Evolutionary conservation across 2,797 vertebrate species (phyloP).

Genomic region (Aulostomus chinensis): DNA sequence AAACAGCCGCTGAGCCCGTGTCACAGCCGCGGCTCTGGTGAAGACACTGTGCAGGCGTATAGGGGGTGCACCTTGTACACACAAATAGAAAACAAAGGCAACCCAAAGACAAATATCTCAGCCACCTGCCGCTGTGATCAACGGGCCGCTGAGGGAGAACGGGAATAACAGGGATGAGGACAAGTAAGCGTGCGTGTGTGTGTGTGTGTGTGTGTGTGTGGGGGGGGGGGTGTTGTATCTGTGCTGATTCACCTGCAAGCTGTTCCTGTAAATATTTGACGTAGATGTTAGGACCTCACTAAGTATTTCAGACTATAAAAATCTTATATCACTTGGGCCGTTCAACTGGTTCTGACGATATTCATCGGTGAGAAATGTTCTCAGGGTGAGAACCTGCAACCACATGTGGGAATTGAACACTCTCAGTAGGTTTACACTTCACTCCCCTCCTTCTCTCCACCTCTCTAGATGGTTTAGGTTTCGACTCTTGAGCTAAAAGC

Average conservation of each 20-base stretch:
- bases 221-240: constrained; percentile 36
- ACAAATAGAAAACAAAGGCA: constrained; percentile 44
- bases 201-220: no score
- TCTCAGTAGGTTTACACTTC: constrained; percentile 55
- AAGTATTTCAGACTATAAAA: constrained; percentile 68
- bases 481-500: constrained; percentile 72
- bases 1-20: constrained; percentile 56
- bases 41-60: constrained; percentile 11
- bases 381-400: constrained; percentile 49
- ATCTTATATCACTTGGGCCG: constrained; percentile 57
- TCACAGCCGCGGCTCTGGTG: constrained; percentile 46
- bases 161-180: constrained; percentile 55
- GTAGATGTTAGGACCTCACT: constrained; percentile 76
- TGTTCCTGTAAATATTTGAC: constrained; percentile 80
- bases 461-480: constrained; percentile 68
- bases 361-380: constrained; percentile 53
- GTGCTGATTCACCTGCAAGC: constrained; percentile 68
- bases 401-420: constrained; percentile 53
- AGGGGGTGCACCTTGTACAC: constrained; percentile 26
- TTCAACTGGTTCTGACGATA: constrained; percentile 28
- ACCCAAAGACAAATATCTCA: constrained; percentile 42
- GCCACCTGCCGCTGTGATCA: constrained; percentile 48
- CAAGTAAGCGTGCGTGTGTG: no score
- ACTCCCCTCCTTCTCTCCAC: constrained; percentile 31
- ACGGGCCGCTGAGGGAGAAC: constrained; percentile 35